Conservation (phyloP, 2,888 invertebrate genomes). For the Gastrophysa polygoni region DNA sequence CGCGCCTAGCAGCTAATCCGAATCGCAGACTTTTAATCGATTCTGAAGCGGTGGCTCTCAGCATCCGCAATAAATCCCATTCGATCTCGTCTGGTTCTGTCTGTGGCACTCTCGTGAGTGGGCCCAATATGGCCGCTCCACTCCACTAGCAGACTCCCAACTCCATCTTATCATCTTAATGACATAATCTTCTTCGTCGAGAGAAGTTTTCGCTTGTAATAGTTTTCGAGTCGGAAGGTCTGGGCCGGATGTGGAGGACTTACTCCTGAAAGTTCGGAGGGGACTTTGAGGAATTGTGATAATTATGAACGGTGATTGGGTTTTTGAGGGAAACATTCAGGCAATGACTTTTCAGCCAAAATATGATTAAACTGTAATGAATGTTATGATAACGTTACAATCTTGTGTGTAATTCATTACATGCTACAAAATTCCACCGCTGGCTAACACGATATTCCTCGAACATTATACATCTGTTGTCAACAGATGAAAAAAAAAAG, state of each 20-base stretch:
- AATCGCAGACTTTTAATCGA: conserved; percentile 38
- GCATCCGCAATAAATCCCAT: conserved; percentile 33
- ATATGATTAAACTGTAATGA: too few species aligned
- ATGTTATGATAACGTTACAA: too few species aligned
- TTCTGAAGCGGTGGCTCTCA: conserved; percentile 38
- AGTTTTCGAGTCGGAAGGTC: conserved; percentile 13
- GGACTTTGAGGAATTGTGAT: not conserved
- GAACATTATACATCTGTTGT: too few species aligned
- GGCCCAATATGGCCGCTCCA: conserved; percentile 35
- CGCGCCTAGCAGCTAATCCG: not conserved
- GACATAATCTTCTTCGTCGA: conserved; percentile 27
- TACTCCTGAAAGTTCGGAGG: not conserved
- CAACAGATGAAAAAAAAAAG: too few species aligned
- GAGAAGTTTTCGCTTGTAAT: conserved; percentile 21
- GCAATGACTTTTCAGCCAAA: too few species aligned
- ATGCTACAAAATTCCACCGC: too few species aligned
- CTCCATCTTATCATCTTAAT: conserved; percentile 35
- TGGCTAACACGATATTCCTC: too few species aligned
- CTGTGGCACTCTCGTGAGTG: conserved; percentile 37
- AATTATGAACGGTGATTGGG: not conserved
- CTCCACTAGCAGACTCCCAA: conserved; percentile 22
- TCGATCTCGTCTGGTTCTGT: conserved; percentile 38
- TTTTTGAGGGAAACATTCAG: too few species aligned
- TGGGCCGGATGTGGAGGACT: not conserved
- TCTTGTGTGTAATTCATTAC: too few species aligned